Conservation (phyloP, 2,113 vertebrate species). For the Crotalus tigris region DNA sequence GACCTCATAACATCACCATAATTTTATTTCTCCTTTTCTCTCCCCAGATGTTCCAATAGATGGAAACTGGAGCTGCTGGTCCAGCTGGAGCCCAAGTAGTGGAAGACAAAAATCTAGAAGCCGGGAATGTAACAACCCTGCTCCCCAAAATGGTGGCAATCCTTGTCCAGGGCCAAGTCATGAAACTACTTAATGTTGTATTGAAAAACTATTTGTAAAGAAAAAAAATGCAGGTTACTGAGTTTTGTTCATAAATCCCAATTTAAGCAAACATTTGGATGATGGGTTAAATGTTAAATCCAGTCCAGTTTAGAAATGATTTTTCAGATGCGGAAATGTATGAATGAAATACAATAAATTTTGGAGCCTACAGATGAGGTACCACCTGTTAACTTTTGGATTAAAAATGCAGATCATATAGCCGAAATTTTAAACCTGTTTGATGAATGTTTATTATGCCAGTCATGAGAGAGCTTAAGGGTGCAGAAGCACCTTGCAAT, state of each 20-base stretch:
- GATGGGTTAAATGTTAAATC: not conserved
- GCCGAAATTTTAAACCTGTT: not conserved
- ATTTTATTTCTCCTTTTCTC: slow-evolving; percentile 27
- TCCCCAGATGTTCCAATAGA: slow-evolving; percentile 70
- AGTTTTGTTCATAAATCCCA: not conserved
- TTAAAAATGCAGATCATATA: not conserved
- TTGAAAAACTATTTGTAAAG: not conserved
- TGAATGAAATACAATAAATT: not conserved
- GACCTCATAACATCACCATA: not conserved
- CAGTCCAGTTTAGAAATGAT: not conserved
- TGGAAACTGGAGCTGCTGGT: slow-evolving; percentile 90
- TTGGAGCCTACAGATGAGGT: not conserved
- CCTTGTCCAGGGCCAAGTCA: slow-evolving; percentile 71
- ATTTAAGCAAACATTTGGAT: not conserved
- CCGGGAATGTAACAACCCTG: slow-evolving; percentile 83
- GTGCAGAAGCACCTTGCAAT: not conserved
- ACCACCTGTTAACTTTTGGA: not conserved
- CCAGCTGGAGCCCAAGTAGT: slow-evolving; percentile 78
- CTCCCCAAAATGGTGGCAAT: slow-evolving; percentile 68
- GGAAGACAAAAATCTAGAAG: slow-evolving; percentile 69
- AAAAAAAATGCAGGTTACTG: not conserved
- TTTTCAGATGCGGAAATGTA: not conserved
- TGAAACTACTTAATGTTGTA: slow-evolving; percentile 65
- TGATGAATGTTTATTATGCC: not conserved
- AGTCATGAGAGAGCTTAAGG: not conserved